These are phyloP conservation scores for Chloroceryle amazona DNA, from an alignment of 2,797 vertebrate genomes.

Conservation along the genomic window DNA sequence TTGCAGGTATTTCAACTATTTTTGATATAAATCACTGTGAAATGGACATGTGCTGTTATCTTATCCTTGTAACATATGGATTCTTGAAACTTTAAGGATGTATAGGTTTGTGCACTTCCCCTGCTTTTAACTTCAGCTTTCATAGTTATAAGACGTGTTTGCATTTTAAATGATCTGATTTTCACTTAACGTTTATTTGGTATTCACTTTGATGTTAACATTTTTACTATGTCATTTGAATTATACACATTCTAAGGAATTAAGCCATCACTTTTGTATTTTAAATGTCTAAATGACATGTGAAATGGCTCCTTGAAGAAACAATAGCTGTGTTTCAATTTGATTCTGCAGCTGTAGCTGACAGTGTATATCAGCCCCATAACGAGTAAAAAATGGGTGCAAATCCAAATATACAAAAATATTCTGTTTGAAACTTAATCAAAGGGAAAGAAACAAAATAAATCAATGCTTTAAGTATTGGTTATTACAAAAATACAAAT, in stretches of 20 bases:
- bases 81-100: neutral
- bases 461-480: neutral
- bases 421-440: neutral
- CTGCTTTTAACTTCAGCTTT: constrained; percentile 9
- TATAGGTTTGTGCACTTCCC: neutral
- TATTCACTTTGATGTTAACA: constrained; percentile 18
- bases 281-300: constrained; percentile 41
- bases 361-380: neutral
- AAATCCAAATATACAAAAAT: neutral
- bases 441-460: neutral
- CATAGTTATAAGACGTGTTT: neutral
- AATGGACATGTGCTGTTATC: neutral
- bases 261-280: neutral
- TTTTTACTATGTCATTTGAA: neutral
- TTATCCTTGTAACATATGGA: neutral
- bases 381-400: neutral
- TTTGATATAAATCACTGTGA: neutral
- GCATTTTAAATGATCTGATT: constrained; percentile 46
- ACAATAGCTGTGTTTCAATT: constrained; percentile 22
- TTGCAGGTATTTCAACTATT: neutral
- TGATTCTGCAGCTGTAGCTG: constrained; percentile 32
- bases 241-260: constrained; percentile 15
- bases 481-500: neutral
- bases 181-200: neutral
- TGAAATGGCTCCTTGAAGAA: constrained; percentile 52